These are phyloP conservation scores for Drosophila austrosaltans DNA, from an alignment of 2,888 invertebrate species.

Conservation along the genomic window DNA sequence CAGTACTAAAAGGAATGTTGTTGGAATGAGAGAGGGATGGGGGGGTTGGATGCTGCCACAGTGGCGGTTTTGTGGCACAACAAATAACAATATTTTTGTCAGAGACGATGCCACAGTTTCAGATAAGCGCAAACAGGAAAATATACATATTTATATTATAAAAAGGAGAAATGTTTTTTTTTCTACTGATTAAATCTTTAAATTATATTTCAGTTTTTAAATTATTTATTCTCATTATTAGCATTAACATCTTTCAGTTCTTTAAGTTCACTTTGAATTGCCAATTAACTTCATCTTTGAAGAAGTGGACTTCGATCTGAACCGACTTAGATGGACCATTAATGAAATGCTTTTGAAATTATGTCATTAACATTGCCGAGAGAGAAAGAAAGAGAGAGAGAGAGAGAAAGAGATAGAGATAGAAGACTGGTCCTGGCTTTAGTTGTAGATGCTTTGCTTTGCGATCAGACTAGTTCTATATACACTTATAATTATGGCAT, in stretches of 20 bases:
- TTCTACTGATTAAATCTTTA: neutral
- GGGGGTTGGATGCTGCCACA: too few species aligned
- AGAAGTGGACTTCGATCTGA: slow-evolving; percentile 17
- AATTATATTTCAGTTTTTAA: slow-evolving; percentile 1
- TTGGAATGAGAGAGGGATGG: neutral
- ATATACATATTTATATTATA: neutral
- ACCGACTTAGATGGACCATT: slow-evolving; percentile 53
- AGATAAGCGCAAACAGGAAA: slow-evolving; percentile 54
- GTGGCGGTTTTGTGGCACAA: slow-evolving; percentile 21
- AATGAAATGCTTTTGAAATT: slow-evolving; percentile 71
- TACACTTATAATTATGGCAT: slow-evolving; percentile 67
- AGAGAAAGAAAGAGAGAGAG: slow-evolving; percentile 43
- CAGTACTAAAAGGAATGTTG: neutral
- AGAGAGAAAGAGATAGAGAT: slow-evolving; percentile 59
- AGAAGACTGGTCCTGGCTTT: slow-evolving; percentile 55
- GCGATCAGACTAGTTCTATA: neutral
- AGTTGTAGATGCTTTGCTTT: slow-evolving; percentile 39
- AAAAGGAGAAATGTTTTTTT: neutral
- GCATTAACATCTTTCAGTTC: slow-evolving; percentile 34
- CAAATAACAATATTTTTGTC: slow-evolving; percentile 34
- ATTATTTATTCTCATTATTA: slow-evolving; percentile 37
- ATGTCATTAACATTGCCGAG: slow-evolving; percentile 73
- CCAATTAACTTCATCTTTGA: slow-evolving; percentile 31
- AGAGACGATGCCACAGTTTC: slow-evolving; percentile 58
- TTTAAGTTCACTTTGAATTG: slow-evolving; percentile 30